Percentiles rank a stretch among this genome's conserved stretches.
These are phyloP conservation scores for Ypsolopha scabrella DNA, from an alignment of 2,888 invertebrate species.

Conservation along the genomic window DNA sequence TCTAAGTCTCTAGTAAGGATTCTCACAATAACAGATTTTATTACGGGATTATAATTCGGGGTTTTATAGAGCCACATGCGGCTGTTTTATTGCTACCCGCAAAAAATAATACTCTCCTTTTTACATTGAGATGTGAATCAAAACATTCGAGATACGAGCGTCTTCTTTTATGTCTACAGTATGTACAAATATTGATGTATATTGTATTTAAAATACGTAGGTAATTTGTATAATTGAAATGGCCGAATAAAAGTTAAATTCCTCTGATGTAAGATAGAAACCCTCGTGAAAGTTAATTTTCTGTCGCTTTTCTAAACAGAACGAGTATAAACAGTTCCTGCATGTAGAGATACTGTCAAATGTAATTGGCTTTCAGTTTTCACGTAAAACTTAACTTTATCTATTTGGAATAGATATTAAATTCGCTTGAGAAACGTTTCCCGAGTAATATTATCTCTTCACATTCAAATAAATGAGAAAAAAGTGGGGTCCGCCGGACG, in stretches of 20 bases:
- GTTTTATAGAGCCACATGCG: constrained; percentile 42
- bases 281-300: constrained; percentile 50
- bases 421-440: constrained; percentile 20
- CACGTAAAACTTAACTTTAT: constrained; percentile 28
- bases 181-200: too few relatives aligned
- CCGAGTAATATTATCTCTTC: constrained; percentile 61
- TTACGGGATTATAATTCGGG: constrained; percentile 46
- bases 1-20: constrained; percentile 42
- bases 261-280: background rate
- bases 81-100: constrained; percentile 18
- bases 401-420: background rate
- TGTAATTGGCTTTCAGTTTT: constrained; percentile 37
- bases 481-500: constrained; percentile 56
- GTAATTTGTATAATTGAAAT: constrained; percentile 6
- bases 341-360: constrained; percentile 56
- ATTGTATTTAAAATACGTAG: constrained; percentile 6
- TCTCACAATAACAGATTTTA: constrained; percentile 48
- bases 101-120: background rate
- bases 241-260: background rate
- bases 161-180: background rate
- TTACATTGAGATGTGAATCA: background rate
- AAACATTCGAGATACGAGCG: background rate
- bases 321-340: constrained; percentile 47
- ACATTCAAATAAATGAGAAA: constrained; percentile 64
- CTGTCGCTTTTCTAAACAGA: constrained; percentile 39